Evolutionary conservation across 2,888 invertebrate species (phyloP), one percentile per base, ranked within the genome.

Genomic region (Ormyrus pomaceus): DNA sequence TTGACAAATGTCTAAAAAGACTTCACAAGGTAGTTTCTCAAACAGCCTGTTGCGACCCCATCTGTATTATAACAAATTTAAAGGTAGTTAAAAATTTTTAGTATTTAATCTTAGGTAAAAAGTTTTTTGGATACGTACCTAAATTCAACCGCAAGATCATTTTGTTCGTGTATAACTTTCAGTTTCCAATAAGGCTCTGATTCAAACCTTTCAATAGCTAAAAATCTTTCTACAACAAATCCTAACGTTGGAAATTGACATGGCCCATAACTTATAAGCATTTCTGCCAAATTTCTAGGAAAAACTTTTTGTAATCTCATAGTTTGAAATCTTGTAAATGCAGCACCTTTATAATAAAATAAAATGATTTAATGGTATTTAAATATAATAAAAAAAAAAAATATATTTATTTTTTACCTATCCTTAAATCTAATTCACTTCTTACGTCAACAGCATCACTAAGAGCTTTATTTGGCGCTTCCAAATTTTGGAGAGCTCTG

Each of bases 231-330:
- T 0, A 98, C 99, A n/a, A 99, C 99, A 93, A 99, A 99, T 1
- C 99, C 99, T n/a, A 99, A 92, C 0, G 99, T 99, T 6, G 99
- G 99, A 91, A 99, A 99, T 91, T 99, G 99, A 88, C 99, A 99
- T 79, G 98, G 98, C 2, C 99, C 99, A 90, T 99, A 99, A 91
- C 99, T 99, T 66, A 99, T 95, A 2, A 99, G 90, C 89, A 95
- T 95, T 76, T 96, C 94, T 0, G 94, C 93, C 71, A 97, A 92
- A 84, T 93, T 94, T 56, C 91, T 91, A 0, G 96, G 96, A 88
- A 97, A 97, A 9, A 95, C 93, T 86, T 94, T 94, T 88, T 96
- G 95, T 6, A 99, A 91, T 10, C 98, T 93, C 81, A 99, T 90
- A 0, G 99, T 99, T 92, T 99, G 99, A 87, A 99, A 96, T 76